Conservation (phyloP, 1,140 invertebrate genomes). For the Atopsyche davidsoni region DNA sequence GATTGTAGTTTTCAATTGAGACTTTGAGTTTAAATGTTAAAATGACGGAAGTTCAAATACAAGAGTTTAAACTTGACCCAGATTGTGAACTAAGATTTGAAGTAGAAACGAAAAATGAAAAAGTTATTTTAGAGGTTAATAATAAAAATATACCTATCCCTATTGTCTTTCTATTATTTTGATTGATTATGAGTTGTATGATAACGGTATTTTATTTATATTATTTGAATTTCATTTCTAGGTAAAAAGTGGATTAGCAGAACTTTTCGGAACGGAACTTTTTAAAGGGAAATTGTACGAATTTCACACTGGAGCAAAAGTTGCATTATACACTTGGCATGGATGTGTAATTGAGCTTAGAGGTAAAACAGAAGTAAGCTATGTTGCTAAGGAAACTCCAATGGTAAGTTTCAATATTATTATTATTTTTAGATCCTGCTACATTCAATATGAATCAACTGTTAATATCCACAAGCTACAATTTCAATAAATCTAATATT, state of each 20-base stretch:
- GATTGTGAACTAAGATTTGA: constrained; percentile 90
- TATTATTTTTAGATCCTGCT: constrained; percentile 2
- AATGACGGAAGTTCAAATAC: constrained; percentile 48
- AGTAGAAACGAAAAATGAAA: constrained; percentile 82
- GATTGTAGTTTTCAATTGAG: background rate
- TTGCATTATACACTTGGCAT: constrained; percentile 95
- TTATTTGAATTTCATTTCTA: constrained; percentile 39
- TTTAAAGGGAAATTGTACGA: constrained; percentile 90
- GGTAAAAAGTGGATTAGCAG: constrained; percentile 82
- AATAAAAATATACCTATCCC: constrained; percentile 6
- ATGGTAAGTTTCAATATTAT: constrained; percentile 57
- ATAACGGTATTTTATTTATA: background rate
- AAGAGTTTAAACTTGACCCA: constrained; percentile 81
- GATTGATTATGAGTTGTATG: background rate
- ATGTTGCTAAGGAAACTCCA: constrained; percentile 92
- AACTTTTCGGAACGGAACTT: constrained; percentile 96
- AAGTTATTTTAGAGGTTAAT: constrained; percentile 71
- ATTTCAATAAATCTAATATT: background rate
- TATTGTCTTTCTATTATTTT: background rate
- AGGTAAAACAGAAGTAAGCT: constrained; percentile 87
- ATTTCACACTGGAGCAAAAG: constrained; percentile 85
- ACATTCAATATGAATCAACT: constrained; percentile 29
- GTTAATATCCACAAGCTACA: background rate
- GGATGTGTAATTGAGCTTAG: constrained; percentile 79
- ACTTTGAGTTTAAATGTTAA: constrained; percentile 9